Evolutionary conservation across 2,888 invertebrate species (phyloP), one percentile per base, ranked within the genome.

Genomic region (Drosophila lacicola): DNA sequence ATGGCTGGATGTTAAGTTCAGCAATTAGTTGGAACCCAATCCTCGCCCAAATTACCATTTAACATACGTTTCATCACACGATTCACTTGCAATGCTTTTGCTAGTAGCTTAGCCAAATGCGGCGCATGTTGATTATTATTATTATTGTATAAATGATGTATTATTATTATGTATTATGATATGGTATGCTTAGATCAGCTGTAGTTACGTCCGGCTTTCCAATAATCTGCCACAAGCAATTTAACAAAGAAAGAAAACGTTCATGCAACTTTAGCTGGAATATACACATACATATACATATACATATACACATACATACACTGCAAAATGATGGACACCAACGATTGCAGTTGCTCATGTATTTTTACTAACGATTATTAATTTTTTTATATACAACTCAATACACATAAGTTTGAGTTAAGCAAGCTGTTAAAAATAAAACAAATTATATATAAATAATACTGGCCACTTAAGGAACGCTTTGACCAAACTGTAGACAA

Each of bases 21-120:
- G 37, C 11, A 11, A n/a, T 21, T 8, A 14, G 29, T 36, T 33
- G 69, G 68, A 68, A 53, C 13, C 37, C 8, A 21, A 25, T 50
- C 37, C 60, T 53, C 68, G 70, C 51, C 33, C 17, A 29, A n/a
- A 4, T 10, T 11, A 4, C 10, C 17, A 37, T n/a, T n/a, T 6
- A 45, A 45, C 50, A 50, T 56, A 10, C 17, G 9, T 17, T 36
- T 13, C 9, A 29, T 17, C 17, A 25, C 39, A 14, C 8, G 8
- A 46, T 8, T 29, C 29, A 29, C 29, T 1, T 3, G 29, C 46
- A 46, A 29, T 4, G 14, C 8, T 29, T 29, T 8, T 8, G 29
- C 25, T 25, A 6, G 25, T 5, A 25, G 25, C 25, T 25, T 1
- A 25, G 25, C 44, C 21, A 21, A n/a, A 13, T 39, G n/a, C n/a